Percentiles rank a stretch among this genome's conserved stretches.
Evolutionary conservation across 1,140 invertebrate genomes (phyloP).

Genomic region (Vollenhovia emeryi): DNA sequence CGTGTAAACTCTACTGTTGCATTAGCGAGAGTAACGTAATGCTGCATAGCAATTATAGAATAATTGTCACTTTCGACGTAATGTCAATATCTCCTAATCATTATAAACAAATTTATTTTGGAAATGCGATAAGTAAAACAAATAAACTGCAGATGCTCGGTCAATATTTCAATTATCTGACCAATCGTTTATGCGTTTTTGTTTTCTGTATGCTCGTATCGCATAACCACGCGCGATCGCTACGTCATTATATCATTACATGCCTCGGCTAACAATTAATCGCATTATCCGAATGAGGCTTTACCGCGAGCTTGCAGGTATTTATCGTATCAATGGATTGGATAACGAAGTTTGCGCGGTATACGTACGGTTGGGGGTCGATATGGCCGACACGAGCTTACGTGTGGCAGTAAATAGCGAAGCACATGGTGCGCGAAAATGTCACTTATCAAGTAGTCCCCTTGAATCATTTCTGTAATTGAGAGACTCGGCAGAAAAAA

Average conservation of each 20-base stretch:
- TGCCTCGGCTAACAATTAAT: conserved; percentile 68
- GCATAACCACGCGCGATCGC: conserved; percentile 51
- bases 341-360: conserved; percentile 66
- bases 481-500: not conserved
- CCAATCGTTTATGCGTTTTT: conserved; percentile 35
- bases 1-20: not conserved
- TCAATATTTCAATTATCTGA: conserved; percentile 50
- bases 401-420: not conserved
- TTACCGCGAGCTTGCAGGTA: conserved; percentile 62
- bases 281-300: conserved; percentile 71
- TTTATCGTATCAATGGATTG: conserved; percentile 69
- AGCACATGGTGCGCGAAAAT: conserved; percentile 2
- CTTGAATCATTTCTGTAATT: not conserved
- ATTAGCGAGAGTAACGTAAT: too few relatives aligned
- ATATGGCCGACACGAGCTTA: conserved; percentile 57
- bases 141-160: conserved; percentile 2
- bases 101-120: not conserved
- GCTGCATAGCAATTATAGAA: too few relatives aligned
- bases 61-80: not conserved
- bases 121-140: not conserved
- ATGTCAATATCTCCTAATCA: not conserved
- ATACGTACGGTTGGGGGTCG: conserved; percentile 24
- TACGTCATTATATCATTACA: conserved; percentile 72
- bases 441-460: not conserved
- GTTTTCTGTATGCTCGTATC: conserved; percentile 31